Percentiles rank a stretch among this genome's conserved stretches.
These are phyloP conservation scores for Sorex araneus DNA, from an alignment of 2,113 vertebrate genomes.

Conservation along the genomic window DNA sequence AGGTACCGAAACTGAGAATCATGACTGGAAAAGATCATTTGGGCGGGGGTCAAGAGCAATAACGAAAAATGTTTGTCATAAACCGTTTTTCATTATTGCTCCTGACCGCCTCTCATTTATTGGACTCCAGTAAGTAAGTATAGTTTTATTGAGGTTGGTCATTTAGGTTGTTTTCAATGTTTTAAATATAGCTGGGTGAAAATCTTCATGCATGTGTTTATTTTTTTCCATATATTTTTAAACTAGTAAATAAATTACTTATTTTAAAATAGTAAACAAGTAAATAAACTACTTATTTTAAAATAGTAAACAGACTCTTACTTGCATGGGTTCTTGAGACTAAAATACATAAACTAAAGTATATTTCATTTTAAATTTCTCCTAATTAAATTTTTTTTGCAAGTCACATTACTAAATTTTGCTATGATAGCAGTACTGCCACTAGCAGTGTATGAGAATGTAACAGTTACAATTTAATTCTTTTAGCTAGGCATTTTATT, in stretches of 20 bases:
- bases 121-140: slow-evolving; percentile 70
- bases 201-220: neutral
- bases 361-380: slow-evolving; percentile 27
- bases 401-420: slow-evolving; percentile 6
- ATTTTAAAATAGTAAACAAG: neutral
- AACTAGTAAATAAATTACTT: neutral
- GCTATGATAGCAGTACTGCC: neutral
- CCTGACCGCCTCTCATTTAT: slow-evolving; percentile 83
- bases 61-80: slow-evolving; percentile 86
- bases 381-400: slow-evolving; percentile 59
- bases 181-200: neutral
- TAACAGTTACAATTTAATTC: slow-evolving; percentile 51
- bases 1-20: slow-evolving; percentile 66
- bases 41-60: slow-evolving; percentile 86
- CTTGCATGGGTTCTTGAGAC: slow-evolving; percentile 45
- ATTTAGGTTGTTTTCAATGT: slow-evolving; percentile 29
- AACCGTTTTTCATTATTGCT: slow-evolving; percentile 87
- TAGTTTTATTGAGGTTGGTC: slow-evolving; percentile 37
- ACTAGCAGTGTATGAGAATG: slow-evolving; percentile 28
- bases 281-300: neutral
- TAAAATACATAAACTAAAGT: slow-evolving; percentile 8
- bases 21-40: slow-evolving; percentile 70
- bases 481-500: slow-evolving; percentile 11
- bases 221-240: slow-evolving; percentile 46
- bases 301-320: slow-evolving; percentile 22